A percentile compares a stretch with the other conserved stretches of the same genome.
These are phyloP conservation scores for Drosophila subobscura DNA, from an alignment of 1,140 invertebrate species.

Conservation along the genomic window DNA sequence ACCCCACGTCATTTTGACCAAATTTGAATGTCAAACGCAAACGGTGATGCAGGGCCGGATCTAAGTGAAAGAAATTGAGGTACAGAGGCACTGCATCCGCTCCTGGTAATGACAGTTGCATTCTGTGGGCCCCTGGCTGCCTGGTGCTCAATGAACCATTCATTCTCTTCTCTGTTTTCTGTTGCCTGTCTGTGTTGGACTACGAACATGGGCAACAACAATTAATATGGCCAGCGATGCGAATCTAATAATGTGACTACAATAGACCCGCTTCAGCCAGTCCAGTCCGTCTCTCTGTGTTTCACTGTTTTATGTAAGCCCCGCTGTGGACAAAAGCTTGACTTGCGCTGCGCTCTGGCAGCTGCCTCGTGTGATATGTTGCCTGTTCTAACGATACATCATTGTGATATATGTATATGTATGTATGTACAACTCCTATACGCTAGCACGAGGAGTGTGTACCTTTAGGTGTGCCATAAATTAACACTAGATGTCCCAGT, in stretches of 20 bases:
- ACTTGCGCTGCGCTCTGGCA: slow-evolving; percentile 32
- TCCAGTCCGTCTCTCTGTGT: background rate
- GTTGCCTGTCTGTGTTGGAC: slow-evolving; percentile 24
- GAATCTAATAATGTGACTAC: slow-evolving; percentile 79
- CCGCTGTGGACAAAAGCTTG: slow-evolving; percentile 31
- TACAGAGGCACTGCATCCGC: slow-evolving; percentile 19
- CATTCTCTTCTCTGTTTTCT: background rate
- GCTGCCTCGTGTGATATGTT: slow-evolving; percentile 70
- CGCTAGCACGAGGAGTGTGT: slow-evolving; percentile 5
- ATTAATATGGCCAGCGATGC: slow-evolving; percentile 78
- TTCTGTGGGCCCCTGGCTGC: slow-evolving; percentile 11
- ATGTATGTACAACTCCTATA: slow-evolving; percentile 28
- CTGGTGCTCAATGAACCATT: slow-evolving; percentile 68
- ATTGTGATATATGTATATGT: slow-evolving; percentile 59
- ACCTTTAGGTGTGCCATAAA: slow-evolving; percentile 61
- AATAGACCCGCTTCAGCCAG: slow-evolving; percentile 50
- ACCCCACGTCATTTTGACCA: slow-evolving; percentile 59
- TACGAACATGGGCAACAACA: slow-evolving; percentile 59
- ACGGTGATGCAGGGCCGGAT: slow-evolving; percentile 29
- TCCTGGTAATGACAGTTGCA: slow-evolving; percentile 63
- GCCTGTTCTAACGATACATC: slow-evolving; percentile 58
- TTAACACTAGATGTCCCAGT: slow-evolving; percentile 66
- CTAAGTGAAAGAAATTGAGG: background rate
- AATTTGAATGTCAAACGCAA: slow-evolving; percentile 48
- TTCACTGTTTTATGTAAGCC: slow-evolving; percentile 43